A percentile compares a stretch with the other conserved stretches of the same genome.
Evolutionary conservation across 2,888 invertebrate genomes (phyloP).

Genomic region (Ornithoptera priamus): DNA sequence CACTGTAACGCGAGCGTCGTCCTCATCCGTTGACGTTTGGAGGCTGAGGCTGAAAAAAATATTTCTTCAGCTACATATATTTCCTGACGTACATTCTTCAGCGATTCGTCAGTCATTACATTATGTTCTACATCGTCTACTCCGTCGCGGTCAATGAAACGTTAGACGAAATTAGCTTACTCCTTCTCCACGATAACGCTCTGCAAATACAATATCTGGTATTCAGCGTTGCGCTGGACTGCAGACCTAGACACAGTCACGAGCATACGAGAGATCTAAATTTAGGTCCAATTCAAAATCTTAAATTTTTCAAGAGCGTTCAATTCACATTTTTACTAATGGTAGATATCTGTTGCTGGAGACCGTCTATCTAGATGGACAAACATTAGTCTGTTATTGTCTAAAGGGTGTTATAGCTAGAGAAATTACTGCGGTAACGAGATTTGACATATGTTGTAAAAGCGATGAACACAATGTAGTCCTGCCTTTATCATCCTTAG

Average conservation of each 20-base stretch:
- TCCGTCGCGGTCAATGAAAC: not conserved
- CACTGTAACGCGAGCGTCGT: conserved; percentile 59
- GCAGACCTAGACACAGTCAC: not conserved
- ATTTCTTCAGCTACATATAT: conserved; percentile 39
- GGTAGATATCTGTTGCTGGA: too few relatives aligned
- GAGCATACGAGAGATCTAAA: conserved; percentile 37
- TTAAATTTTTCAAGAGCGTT: not conserved
- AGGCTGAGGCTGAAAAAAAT: conserved; percentile 56
- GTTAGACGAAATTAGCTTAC: not conserved
- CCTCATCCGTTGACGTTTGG: conserved; percentile 65
- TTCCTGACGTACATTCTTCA: conserved; percentile 23
- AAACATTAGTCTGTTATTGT: too few relatives aligned
- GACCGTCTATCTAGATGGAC: too few relatives aligned
- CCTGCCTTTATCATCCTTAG: too few relatives aligned
- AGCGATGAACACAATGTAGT: too few relatives aligned
- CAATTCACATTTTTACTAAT: not conserved
- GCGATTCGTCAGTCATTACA: not conserved
- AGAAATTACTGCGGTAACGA: too few relatives aligned
- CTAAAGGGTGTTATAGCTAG: too few relatives aligned
- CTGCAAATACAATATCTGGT: too few relatives aligned
- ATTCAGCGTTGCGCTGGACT: too few relatives aligned
- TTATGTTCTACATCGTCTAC: not conserved
- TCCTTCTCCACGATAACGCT: too few relatives aligned
- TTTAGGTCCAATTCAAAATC: conserved; percentile 44
- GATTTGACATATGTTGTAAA: too few relatives aligned